Conservation (phyloP, 2,113 vertebrate species). For the Alethe diademata region DNA sequence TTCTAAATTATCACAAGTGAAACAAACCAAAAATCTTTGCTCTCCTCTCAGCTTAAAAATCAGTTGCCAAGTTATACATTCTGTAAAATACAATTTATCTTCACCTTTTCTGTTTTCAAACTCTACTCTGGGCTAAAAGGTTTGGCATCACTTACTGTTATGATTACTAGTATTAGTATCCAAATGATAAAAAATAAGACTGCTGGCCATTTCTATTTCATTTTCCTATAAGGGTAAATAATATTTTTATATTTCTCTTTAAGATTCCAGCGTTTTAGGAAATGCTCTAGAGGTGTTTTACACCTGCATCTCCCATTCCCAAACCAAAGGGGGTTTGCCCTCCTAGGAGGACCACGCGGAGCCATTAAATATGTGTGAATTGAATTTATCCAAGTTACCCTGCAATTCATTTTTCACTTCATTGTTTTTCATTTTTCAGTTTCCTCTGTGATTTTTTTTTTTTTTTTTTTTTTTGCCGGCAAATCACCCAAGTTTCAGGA, state of each 20-base stretch:
- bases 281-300: background rate
- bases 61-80: background rate
- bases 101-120: background rate
- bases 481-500: conserved; percentile 5
- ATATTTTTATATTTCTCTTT: background rate
- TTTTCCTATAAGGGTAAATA: background rate
- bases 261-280: background rate
- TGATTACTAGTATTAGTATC: background rate
- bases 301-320: background rate
- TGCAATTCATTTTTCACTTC: background rate
- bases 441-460: background rate
- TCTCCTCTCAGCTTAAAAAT: background rate
- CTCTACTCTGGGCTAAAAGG: background rate
- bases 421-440: background rate
- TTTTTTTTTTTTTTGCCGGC: background rate
- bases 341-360: background rate
- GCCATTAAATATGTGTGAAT: conserved; percentile 17
- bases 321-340: background rate
- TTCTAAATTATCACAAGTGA: background rate
- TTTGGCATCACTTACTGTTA: background rate
- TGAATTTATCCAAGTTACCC: background rate
- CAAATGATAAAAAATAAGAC: background rate
- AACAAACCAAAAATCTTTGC: background rate
- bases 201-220: background rate
- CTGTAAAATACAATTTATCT: background rate